Evolutionary conservation across 1,140 invertebrate genomes (phyloP).

Genomic region (Rhysida immarginata): DNA sequence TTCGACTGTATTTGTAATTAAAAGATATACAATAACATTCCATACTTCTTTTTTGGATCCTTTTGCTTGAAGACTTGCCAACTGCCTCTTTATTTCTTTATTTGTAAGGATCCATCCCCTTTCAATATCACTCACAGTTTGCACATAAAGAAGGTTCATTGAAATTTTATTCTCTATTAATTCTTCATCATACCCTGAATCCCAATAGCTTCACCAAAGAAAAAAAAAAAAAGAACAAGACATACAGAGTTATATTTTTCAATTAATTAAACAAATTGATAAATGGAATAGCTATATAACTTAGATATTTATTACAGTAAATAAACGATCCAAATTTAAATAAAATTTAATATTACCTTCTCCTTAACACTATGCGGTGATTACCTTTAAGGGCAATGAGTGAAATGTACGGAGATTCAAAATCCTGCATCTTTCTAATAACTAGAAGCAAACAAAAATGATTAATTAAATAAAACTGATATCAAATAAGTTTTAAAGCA

Average conservation of each 20-base stretch:
- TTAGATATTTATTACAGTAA: too few species aligned
- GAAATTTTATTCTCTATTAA: conserved; percentile 62
- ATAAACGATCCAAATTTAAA: conserved; percentile 8
- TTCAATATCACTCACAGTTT: conserved; percentile 70
- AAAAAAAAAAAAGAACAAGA: conserved; percentile 19
- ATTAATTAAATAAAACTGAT: conserved; percentile 1
- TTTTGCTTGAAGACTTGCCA: conserved; percentile 51
- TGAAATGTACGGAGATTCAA: conserved; percentile 90
- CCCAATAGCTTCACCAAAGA: conserved; percentile 61
- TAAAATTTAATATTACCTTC: conserved; percentile 38
- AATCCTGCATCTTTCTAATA: conserved; percentile 76
- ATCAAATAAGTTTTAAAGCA: too few species aligned
- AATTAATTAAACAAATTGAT: too few species aligned
- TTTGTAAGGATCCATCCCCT: conserved; percentile 63
- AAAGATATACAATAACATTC: too few species aligned
- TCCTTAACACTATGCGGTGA: conserved; percentile 54
- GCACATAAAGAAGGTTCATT: conserved; percentile 71
- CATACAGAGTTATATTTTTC: too few species aligned
- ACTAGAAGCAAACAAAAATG: conserved; percentile 35
- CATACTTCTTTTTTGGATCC: conserved; percentile 67
- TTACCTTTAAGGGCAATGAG: conserved; percentile 44
- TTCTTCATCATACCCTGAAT: conserved; percentile 61
- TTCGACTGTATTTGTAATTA: too few species aligned
- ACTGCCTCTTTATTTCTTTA: conserved; percentile 47
- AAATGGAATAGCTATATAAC: too few species aligned